A percentile compares a stretch with the other conserved stretches of the same genome.
These are phyloP conservation scores for Melieria crassipennis DNA, from an alignment of 2,888 invertebrate species.

Conservation along the genomic window DNA sequence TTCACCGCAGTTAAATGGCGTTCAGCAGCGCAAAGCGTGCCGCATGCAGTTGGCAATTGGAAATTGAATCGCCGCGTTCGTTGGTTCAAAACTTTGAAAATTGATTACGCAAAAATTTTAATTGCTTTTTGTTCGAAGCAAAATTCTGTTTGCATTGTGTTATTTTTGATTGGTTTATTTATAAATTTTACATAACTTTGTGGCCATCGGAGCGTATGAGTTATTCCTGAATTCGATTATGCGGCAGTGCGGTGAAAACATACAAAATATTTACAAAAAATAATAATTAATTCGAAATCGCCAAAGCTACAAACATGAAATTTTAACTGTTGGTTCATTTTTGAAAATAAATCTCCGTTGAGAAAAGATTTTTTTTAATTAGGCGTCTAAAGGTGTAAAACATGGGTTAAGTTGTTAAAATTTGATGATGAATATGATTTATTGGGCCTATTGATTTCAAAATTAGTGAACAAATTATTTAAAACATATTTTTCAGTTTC, in stretches of 20 bases:
- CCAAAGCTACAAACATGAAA: too few relatives aligned
- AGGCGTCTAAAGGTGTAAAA: too few relatives aligned
- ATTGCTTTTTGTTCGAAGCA: conserved; percentile 5
- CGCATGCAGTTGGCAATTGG: neutral
- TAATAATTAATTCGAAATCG: too few relatives aligned
- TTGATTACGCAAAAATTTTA: conserved; percentile 30
- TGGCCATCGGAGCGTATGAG: neutral
- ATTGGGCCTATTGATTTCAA: too few relatives aligned
- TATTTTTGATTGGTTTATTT: neutral
- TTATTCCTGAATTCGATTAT: neutral
- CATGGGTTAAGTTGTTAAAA: too few relatives aligned
- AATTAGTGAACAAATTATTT: too few relatives aligned
- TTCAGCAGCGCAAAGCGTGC: neutral
- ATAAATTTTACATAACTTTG: neutral
- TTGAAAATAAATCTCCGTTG: too few relatives aligned
- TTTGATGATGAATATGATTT: too few relatives aligned
- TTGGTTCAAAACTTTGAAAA: conserved; percentile 5
- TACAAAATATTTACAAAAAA: too few relatives aligned
- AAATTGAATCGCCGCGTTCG: neutral
- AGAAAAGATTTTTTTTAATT: too few relatives aligned
- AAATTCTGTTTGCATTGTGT: neutral
- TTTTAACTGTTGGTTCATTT: too few relatives aligned
- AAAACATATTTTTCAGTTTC: too few relatives aligned
- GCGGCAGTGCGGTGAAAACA: neutral
- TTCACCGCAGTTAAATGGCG: conserved; percentile 1